Evolutionary conservation across 2,113 vertebrate genomes (phyloP), one percentile per base, ranked within the genome.

Genomic region (Calidris pugnax): DNA sequence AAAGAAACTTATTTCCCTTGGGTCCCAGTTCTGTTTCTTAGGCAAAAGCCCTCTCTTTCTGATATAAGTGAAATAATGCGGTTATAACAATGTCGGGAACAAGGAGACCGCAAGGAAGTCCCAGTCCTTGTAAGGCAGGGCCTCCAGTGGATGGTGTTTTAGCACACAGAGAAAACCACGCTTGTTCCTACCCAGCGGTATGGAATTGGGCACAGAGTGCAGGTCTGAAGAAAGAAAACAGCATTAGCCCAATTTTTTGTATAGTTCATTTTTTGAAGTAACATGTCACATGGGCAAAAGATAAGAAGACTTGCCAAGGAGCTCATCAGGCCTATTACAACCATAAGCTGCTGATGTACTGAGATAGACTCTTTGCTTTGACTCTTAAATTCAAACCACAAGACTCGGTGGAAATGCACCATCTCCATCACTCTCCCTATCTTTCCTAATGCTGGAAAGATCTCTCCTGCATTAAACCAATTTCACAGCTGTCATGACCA

Each of bases 401-500:
- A 30, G 35, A 28, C 39, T 62, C 0, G 0, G 63, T 74, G 47
- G 37, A 74, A 91, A 76, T 24, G 57, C 73, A 75, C 28, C 32
- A 37, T 45, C 71, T n/a, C 71, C 0, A 2, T 51, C 23, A 67
- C 37, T 16, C 47, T 77, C 28, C 7, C 64, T 71, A 47, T 89
- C 90, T 91, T 41, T 80, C 39, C 37, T 57, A 43, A 48, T 12
- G 41, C 64, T 68, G 50, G 24, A 43, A 73, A 55, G 60, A 90
- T 83, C 73, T 86, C 89, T 86, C 23, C 57, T 77, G 87, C 78
- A 74, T 78, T 85, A 95, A 91, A 93, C 66, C 82, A 91, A 47
- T 92, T 97, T 85, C 68, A 84, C 57, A 94, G 55, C 68, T 97
- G 90, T 93, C 92, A 93, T 5, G 10, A 57, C 24, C 63, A 90